Conservation (phyloP, 2,888 invertebrate genomes). For the Nomada fucata region DNA sequence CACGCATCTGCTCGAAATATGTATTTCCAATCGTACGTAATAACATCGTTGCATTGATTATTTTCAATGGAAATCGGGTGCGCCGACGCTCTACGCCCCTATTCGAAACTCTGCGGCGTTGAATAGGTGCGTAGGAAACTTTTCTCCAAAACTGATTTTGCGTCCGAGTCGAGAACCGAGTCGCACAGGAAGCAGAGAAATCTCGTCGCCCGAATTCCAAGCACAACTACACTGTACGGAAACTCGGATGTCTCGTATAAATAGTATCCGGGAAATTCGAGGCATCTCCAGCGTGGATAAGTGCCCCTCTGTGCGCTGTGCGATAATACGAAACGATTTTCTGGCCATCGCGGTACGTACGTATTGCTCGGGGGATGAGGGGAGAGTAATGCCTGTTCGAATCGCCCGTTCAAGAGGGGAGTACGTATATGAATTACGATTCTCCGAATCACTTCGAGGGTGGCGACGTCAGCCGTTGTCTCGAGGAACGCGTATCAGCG, state of each 20-base stretch:
- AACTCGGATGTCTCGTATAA: not conserved
- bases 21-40: too few relatives aligned
- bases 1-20: not conserved
- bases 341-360: not conserved
- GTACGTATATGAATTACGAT: constrained; percentile 7
- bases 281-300: too few relatives aligned
- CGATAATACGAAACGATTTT: not conserved
- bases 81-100: too few relatives aligned
- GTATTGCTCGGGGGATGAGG: not conserved
- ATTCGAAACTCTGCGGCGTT: too few relatives aligned
- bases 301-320: too few relatives aligned
- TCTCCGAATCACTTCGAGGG: constrained; percentile 26
- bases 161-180: too few relatives aligned
- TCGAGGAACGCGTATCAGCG: not conserved
- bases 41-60: too few relatives aligned
- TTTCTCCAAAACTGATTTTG: too few relatives aligned
- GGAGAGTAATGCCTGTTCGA: not conserved
- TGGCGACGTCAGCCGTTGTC: constrained; percentile 5
- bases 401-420: not conserved
- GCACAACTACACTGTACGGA: too few relatives aligned
- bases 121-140: too few relatives aligned
- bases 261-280: not conserved
- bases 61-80: too few relatives aligned
- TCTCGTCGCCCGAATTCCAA: not conserved
- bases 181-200: not conserved